Percentiles rank a stretch among this genome's conserved stretches.
Evolutionary conservation across 2,888 invertebrate species (phyloP).

Genomic region (Belgica antarctica): DNA sequence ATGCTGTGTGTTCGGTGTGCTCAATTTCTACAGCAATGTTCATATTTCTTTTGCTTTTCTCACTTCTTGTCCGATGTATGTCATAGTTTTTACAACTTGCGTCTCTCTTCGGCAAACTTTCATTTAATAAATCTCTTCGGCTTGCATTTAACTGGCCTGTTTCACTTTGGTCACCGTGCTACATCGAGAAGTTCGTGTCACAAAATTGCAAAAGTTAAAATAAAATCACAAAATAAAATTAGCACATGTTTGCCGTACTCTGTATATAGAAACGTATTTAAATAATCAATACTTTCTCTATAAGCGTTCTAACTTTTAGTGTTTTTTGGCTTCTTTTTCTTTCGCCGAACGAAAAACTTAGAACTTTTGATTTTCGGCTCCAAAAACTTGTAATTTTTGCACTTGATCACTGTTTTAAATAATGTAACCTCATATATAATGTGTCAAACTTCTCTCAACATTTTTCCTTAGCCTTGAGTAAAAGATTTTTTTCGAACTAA

Average conservation of each 20-base stretch:
- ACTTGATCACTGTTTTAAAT: slow-evolving; percentile 19
- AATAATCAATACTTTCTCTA: slow-evolving; percentile 21
- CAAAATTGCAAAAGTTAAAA: slow-evolving; percentile 5
- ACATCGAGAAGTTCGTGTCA: no score
- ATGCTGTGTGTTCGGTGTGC: slow-evolving; percentile 5
- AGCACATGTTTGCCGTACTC: slow-evolving; percentile 29
- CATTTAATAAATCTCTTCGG: neutral
- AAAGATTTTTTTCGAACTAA: slow-evolving; percentile 34
- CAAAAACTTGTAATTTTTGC: slow-evolving; percentile 10
- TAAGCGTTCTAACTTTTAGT: slow-evolving; percentile 16
- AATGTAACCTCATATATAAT: slow-evolving; percentile 15
- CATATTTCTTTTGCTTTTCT: slow-evolving; percentile 15
- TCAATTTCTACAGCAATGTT: slow-evolving; percentile 6
- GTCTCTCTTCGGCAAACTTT: neutral
- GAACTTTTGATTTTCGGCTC: neutral
- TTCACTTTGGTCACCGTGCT: no score
- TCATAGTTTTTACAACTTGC: neutral
- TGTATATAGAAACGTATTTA: slow-evolving; percentile 11
- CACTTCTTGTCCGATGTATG: neutral
- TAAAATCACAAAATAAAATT: slow-evolving; percentile 24
- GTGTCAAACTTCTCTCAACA: slow-evolving; percentile 6
- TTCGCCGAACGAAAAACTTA: neutral
- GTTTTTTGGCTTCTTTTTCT: no score
- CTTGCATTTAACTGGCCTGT: no score
- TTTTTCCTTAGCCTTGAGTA: neutral